Percentiles rank a stretch among this genome's conserved stretches.
These are phyloP conservation scores for Pinctada fucata DNA, from an alignment of 2,888 invertebrate genomes.

Conservation along the genomic window DNA sequence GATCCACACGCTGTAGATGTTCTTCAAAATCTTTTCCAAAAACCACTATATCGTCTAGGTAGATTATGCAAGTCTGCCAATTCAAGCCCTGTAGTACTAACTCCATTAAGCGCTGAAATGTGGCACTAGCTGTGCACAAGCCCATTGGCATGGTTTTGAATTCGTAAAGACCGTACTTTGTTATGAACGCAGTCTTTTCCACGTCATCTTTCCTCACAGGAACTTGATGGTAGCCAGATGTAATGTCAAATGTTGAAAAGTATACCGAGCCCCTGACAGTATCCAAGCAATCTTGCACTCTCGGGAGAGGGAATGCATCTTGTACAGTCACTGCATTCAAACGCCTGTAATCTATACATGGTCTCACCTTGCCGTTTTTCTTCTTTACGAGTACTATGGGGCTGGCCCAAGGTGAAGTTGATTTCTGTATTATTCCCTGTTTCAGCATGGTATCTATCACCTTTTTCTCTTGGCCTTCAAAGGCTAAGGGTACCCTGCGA, in stretches of 20 bases:
- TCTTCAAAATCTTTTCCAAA: constrained; percentile 36
- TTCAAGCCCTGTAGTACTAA: constrained; percentile 36
- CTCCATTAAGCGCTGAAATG: constrained; percentile 43
- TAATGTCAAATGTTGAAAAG: constrained; percentile 38
- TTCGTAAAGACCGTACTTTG: constrained; percentile 42
- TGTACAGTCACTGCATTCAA: constrained; percentile 39
- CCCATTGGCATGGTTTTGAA: constrained; percentile 33
- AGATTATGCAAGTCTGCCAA: constrained; percentile 42
- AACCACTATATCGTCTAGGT: constrained; percentile 46
- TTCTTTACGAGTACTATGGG: constrained; percentile 40
- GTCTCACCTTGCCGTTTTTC: constrained; percentile 32
- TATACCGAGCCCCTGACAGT: constrained; percentile 32
- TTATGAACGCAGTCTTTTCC: constrained; percentile 44
- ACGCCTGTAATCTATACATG: constrained; percentile 37
- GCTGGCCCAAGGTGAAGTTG: constrained; percentile 39
- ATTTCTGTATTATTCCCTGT: constrained; percentile 35
- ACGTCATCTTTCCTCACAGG: constrained; percentile 38
- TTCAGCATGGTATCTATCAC: constrained; percentile 35
- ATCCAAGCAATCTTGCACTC: constrained; percentile 44
- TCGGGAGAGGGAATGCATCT: constrained; percentile 45
- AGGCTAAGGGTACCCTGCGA: constrained; percentile 33
- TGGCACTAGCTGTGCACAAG: constrained; percentile 13
- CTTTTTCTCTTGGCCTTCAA: constrained; percentile 33
- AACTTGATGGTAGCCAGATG: constrained; percentile 41
- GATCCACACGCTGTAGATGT: constrained; percentile 34